Evolutionary conservation across 2,888 invertebrate species (phyloP), one percentile per base, ranked within the genome.

Genomic region (Syrphus vitripennis): DNA sequence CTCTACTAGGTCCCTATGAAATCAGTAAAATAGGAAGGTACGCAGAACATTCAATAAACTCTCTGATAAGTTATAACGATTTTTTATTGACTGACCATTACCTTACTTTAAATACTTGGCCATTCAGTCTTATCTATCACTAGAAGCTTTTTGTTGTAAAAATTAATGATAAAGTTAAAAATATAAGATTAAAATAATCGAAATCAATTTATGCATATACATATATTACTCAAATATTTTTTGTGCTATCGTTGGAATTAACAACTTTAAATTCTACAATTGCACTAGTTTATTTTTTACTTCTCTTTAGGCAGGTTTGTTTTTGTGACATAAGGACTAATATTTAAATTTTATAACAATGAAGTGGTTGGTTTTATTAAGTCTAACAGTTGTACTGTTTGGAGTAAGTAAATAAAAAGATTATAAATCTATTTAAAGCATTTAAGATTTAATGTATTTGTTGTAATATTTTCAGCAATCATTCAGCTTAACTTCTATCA

Each of bases 291-390:
- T 6, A n/a, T 6, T 6, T 5, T 0, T 55, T 4, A 16, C 3
- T 3, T 31, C 9, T 29, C 55, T 29, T 16, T 0, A 16, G 16
- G n/a, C 14, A 4, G 4, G 10, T 1, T 3, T 29, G 55, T 19
- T 53, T 53, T 14, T 26, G 1, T n/a, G 14, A 12, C 0, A 2
- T 9, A 0, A 45, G 19, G 4, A 45, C 9, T 34, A 34, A 34
- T 10, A 37, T 61, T 19, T 24, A 21, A 21, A 12, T 16, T 29
- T 14, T 61, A 10, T 12, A 31, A 21, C 2, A 37, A 80, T 80
- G 80, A 69, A 81, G 61, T 76, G 19, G 42, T 12, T 75, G 37
- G 14, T 53, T 34, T 6, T 19, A 19, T 14, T 70, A 9, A 53
- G 0, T 7, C 1, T 55, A 10, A 2, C 16, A 9, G 16, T 53